Base-by-base conservation (phyloP, 1,140 invertebrate species). In the Trypoxylus dichotomus region DNA sequence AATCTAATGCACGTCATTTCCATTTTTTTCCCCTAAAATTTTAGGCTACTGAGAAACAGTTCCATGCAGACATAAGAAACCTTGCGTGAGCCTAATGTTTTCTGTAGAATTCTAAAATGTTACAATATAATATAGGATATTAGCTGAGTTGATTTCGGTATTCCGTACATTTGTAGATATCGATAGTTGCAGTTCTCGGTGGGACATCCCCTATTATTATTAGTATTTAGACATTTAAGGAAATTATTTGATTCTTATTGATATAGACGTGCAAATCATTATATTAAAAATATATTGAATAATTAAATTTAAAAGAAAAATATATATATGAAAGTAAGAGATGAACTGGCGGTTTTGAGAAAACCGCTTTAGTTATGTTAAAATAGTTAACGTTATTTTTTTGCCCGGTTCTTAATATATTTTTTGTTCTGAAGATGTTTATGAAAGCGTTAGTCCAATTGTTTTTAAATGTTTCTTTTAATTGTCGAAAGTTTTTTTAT, bases 241-340 rank as follows among this genome's bases (percentile, higher is more conserved):
- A 54, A 24, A 13, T 68, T 68, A 29, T 68, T 24, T 24, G 60
- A 27, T 68, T 68, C 60, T 68, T 68, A 27, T 68, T 29, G 19
- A 54, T 68, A 27, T 68, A 68, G 10, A 68, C 24, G 60, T 68
- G 60, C 60, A 68, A 68, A 68, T 37, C 32, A 37, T 37, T 37
- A 27, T 68, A 27, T 68, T 68, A 68, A 68, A 2, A 24, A 68
- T 25, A 27, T 68, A 29, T 27, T 37, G 32, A 37, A 37, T 37
- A 37, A 37, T 37, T 37, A 8, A 37, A 68, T 68, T 68, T 54
- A 54, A 21, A 54, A 54, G 3, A 19, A 54, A 37, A 19, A 19
- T 19, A 54, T 19, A 13, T 47, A 47, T 54, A 54, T 54, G 47
- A 54, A 54, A 54, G 13, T n/a, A n/a, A 54, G 19, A 54, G 47